These are phyloP conservation scores for Lysandra coridon DNA, from an alignment of 2,888 invertebrate genomes.

Conservation along the genomic window DNA sequence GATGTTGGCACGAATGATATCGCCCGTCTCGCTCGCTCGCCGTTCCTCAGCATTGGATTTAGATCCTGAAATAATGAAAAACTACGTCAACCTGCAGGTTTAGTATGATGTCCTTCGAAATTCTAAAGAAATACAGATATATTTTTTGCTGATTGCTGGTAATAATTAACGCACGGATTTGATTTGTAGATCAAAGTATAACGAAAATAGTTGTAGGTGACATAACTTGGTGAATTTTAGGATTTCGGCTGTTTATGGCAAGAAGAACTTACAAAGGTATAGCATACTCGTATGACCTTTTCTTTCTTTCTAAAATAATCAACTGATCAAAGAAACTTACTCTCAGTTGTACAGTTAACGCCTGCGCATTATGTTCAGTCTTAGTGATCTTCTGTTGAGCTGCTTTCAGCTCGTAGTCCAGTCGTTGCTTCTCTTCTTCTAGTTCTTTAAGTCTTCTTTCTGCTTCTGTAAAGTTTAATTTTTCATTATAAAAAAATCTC, in stretches of 20 bases:
- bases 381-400: conserved; percentile 85
- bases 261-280: too few species aligned
- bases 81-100: neutral
- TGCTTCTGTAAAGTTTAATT: conserved; percentile 78
- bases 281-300: too few species aligned
- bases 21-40: conserved; percentile 83
- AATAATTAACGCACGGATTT: too few species aligned
- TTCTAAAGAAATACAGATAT: neutral
- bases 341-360: conserved; percentile 67
- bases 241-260: too few species aligned
- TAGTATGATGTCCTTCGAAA: neutral
- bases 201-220: too few species aligned
- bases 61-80: conserved; percentile 60
- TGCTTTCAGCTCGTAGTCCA: conserved; percentile 85
- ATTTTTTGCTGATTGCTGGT: too few species aligned
- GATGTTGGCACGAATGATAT: conserved; percentile 86
- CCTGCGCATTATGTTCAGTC: conserved; percentile 81
- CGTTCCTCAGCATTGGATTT: conserved; percentile 77
- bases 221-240: too few species aligned
- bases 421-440: conserved; percentile 84
- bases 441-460: conserved; percentile 84
- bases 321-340: conserved; percentile 46
- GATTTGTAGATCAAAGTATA: too few species aligned
- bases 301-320: neutral
- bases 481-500: too few species aligned